These are phyloP conservation scores for Parotocinclus haroldoi DNA, from an alignment of 2,797 vertebrate genomes.

Conservation along the genomic window DNA sequence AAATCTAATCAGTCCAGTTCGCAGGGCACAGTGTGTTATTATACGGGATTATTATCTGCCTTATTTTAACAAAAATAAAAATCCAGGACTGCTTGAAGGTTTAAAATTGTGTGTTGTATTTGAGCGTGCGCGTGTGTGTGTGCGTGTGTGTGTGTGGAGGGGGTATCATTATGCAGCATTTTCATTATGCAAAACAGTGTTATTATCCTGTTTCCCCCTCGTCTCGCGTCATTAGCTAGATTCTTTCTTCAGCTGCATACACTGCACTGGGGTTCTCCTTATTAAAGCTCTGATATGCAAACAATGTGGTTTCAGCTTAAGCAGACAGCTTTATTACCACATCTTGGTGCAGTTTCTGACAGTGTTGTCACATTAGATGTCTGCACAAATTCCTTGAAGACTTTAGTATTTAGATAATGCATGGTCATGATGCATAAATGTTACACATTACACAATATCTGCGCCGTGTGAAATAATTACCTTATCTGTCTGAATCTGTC, in stretches of 20 bases:
- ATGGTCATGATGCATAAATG: too few relatives aligned
- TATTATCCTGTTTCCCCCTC: slow-evolving; percentile 1
- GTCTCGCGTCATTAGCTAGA: slow-evolving; percentile 29
- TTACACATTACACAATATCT: too few relatives aligned
- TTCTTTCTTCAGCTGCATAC: not conserved
- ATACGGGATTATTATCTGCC: not conserved
- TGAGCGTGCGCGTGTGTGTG: not conserved
- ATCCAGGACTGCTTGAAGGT: not conserved
- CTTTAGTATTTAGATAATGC: too few relatives aligned
- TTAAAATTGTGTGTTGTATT: not conserved
- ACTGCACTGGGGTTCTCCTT: not conserved
- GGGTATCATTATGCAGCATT: slow-evolving; percentile 8
- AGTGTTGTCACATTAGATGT: not conserved
- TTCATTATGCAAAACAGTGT: slow-evolving; percentile 2
- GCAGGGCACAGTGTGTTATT: not conserved
- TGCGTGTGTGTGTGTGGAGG: not conserved
- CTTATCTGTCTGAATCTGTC: too few relatives aligned
- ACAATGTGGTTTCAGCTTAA: too few relatives aligned
- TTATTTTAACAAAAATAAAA: not conserved
- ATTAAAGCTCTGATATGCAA: not conserved
- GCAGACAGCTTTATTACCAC: too few relatives aligned
- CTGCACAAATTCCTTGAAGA: too few relatives aligned
- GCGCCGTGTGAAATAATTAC: too few relatives aligned
- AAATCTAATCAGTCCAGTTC: not conserved
- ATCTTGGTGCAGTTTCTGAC: slow-evolving; percentile 4